Base-by-base conservation (phyloP, 2,113 vertebrate genomes). In the Xiphias gladius region DNA sequence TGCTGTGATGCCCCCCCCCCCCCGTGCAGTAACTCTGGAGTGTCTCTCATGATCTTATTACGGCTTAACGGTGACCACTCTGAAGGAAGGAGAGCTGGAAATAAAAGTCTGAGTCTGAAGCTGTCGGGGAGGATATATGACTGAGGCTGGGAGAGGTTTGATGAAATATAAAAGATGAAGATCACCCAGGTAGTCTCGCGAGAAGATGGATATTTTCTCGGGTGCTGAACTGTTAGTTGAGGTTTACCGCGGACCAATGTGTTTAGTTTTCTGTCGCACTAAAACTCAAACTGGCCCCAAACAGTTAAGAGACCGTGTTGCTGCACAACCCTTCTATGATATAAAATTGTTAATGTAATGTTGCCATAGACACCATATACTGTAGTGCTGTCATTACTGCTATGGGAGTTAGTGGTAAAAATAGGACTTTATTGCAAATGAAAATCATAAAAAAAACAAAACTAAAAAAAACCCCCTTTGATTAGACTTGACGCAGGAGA, bases 1-100 rank as follows among this genome's bases (percentile, higher is more conserved):
- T 8, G 41, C 57, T 5, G 61, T 84, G 84, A 71, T 86, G 76
- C 72, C 37, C 62, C 65, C 61, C 37, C 22, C 1, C n/a, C 2
- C n/a, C n/a, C 54, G 11, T 22, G 73, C 84, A 78, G 82, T 88
- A 85, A 89, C 83, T 88, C 85, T 61, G 26, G 37, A 63, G 79
- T 63, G 76, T 89, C 86, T 89, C 91, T 93, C 86, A 90, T 87
- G 62, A 79, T 86, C 78, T 88, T 88, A 89, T 93, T 90, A 90
- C 20, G 85, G 65, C 75, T 90, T 91, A 89, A 89, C 79, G 52
- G 83, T 54, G 86, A 90, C 90, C 86, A 89, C 83, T 85, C 81
- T 7, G 78, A 72, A 57, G 68, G 24, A 85, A 41, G 65, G 58
- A 72, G 78, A 73, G 79, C 71, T 57, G 61, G 64, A 63, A 73